Evolutionary conservation across 1,140 invertebrate species (phyloP).

Genomic region (Holcopasites calliopsidis): DNA sequence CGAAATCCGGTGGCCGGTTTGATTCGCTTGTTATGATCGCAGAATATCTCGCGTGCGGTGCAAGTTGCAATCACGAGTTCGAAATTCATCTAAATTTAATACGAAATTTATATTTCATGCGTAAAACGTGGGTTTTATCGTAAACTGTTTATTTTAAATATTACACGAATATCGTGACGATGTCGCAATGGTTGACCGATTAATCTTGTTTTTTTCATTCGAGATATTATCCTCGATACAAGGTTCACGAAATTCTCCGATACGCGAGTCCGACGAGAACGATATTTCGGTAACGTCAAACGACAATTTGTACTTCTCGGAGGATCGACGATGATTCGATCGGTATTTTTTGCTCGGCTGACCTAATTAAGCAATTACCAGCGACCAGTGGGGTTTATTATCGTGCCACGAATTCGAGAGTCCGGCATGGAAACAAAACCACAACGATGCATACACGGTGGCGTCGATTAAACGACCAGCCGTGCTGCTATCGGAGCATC

Average conservation of each 20-base stretch:
- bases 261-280: not conserved
- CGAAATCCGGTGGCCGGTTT: not conserved
- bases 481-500: not conserved
- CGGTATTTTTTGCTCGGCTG: constrained; percentile 33
- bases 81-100: too few relatives aligned
- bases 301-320: constrained; percentile 21
- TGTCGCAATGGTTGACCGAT: too few relatives aligned
- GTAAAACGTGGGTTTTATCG: too few relatives aligned
- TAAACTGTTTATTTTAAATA: too few relatives aligned
- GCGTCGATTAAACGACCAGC: constrained; percentile 5
- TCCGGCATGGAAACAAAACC: constrained; percentile 19
- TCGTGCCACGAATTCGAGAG: constrained; percentile 20
- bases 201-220: constrained; percentile 48
- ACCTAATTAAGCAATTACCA: constrained; percentile 58
- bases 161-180: too few relatives aligned
- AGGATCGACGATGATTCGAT: constrained; percentile 25
- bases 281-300: too few relatives aligned
- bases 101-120: too few relatives aligned
- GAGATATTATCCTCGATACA: constrained; percentile 1
- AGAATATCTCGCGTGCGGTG: too few relatives aligned
- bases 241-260: constrained; percentile 26
- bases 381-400: constrained; percentile 24
- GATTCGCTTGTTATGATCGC: too few relatives aligned
- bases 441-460: constrained; percentile 13
- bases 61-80: too few relatives aligned